A percentile compares a stretch with the other conserved stretches of the same genome.
Evolutionary conservation across 2,888 invertebrate genomes (phyloP).

Genomic region (Cryptocephalus primarius): DNA sequence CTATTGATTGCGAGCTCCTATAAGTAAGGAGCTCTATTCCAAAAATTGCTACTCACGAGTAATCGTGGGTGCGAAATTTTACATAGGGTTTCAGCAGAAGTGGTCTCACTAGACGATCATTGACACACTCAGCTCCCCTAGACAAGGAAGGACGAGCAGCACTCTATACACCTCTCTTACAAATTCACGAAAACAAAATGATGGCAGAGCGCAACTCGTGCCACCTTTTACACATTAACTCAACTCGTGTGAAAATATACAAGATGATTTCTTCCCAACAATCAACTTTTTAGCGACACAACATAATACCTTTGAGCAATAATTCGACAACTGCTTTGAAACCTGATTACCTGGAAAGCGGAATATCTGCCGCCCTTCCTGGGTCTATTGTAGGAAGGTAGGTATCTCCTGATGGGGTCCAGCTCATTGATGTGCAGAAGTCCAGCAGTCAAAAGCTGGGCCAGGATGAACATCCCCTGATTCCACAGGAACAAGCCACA

Average conservation of each 20-base stretch:
- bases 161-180: not conserved
- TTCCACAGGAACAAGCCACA: constrained; percentile 82
- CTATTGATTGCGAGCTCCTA: constrained; percentile 23
- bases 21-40: constrained; percentile 56
- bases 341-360: constrained; percentile 77
- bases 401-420: constrained; percentile 88
- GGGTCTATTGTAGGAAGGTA: constrained; percentile 93
- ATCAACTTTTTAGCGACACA: too few relatives aligned
- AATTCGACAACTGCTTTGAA: not conserved
- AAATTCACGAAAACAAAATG: not conserved
- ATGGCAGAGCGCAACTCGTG: not conserved
- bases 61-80: constrained; percentile 47
- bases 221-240: not conserved
- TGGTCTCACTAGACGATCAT: constrained; percentile 79
- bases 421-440: constrained; percentile 88
- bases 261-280: too few relatives aligned
- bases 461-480: constrained; percentile 89
- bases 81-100: constrained; percentile 68
- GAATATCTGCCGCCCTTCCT: constrained; percentile 87
- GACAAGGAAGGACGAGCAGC: constrained; percentile 56
- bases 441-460: constrained; percentile 81
- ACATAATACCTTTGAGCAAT: too few relatives aligned
- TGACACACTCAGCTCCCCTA: constrained; percentile 77
- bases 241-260: too few relatives aligned
- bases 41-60: constrained; percentile 68